Evolutionary conservation across 2,888 invertebrate genomes (phyloP), one percentile per base, ranked within the genome.

Genomic region (Pachycephus smyrnensis): DNA sequence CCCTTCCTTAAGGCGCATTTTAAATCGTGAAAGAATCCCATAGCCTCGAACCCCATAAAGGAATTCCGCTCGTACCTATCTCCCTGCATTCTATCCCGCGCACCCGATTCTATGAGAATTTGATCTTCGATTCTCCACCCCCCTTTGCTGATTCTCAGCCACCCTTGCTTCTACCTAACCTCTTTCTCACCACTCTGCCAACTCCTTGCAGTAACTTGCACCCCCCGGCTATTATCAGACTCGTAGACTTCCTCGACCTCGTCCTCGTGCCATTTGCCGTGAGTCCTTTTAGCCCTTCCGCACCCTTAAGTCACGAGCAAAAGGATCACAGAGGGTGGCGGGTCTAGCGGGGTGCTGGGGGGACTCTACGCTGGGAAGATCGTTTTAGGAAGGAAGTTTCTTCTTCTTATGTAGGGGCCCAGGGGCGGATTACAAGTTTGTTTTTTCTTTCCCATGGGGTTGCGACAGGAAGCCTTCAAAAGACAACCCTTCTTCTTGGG

Each of bases 361-460:
- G 35, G 9, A 15, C 40, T 40, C 4, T 23, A 40, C 71, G 6
- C 30, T 12, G 30, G 23, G n/a, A 33, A 31, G 31, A 71, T 33
- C 71, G 11, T 71, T 71, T 33, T 15, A 71, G 40, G 23, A 23
- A 55, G 40, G 40, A 55, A 55, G 23, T 55, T 55, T 55, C 40
- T 23, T 55, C 40, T 55, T 55, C 40, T 78, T 82, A 83, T 80
- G 84, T 83, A 84, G 84, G 85, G 84, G 86, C 87, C 82, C 80
- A 75, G 83, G 87, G 83, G 77, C 78, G 85, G 85, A 86, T 87
- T 86, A 85, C 83, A 82, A 86, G 82, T 85, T 84, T 86, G 87
- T 87, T 87, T 87, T 55, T 86, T 84, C 85, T 84, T 84, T 81
- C 37, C 35, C 6, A 3, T 32, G 31, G 31, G 40, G 23, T 55